These are phyloP conservation scores for Centropristis striata DNA, from an alignment of 2,113 vertebrate genomes.

Conservation along the genomic window DNA sequence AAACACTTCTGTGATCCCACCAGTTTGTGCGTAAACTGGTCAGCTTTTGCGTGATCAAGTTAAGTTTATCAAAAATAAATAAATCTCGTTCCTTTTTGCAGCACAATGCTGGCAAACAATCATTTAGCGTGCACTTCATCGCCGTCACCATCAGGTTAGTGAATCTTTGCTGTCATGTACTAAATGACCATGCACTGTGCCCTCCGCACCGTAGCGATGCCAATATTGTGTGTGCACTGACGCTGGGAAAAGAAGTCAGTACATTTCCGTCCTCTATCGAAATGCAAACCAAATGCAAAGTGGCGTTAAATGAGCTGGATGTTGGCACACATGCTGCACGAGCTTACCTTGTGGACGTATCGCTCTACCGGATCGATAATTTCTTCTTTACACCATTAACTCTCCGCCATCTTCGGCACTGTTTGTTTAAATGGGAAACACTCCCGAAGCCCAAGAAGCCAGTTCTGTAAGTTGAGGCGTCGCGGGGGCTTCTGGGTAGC, in stretches of 20 bases:
- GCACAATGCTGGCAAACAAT: not conserved
- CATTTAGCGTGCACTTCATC: slow-evolving; percentile 7
- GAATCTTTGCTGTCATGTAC: slow-evolving; percentile 63
- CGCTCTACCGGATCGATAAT: slow-evolving; percentile 70
- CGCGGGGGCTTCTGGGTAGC: slow-evolving; percentile 78
- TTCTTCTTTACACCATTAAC: slow-evolving; percentile 85
- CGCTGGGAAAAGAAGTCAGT: slow-evolving; percentile 64
- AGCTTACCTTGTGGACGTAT: slow-evolving; percentile 72
- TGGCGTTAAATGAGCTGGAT: slow-evolving; percentile 5
- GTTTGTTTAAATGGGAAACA: slow-evolving; percentile 90
- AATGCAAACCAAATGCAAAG: slow-evolving; percentile 65
- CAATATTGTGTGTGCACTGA: slow-evolving; percentile 64
- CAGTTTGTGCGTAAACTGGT: slow-evolving; percentile 52
- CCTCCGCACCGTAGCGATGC: slow-evolving; percentile 65
- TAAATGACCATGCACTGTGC: slow-evolving; percentile 68
- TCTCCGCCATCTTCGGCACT: slow-evolving; percentile 89
- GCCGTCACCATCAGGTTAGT: not conserved
- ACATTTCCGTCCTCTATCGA: slow-evolving; percentile 63
- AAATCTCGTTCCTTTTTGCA: not conserved
- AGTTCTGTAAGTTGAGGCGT: slow-evolving; percentile 82
- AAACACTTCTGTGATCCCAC: slow-evolving; percentile 55
- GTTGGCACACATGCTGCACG: not conserved
- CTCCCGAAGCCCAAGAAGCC: slow-evolving; percentile 85
- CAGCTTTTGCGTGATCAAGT: slow-evolving; percentile 36
- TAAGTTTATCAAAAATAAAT: slow-evolving; percentile 54